Evolutionary conservation across 92 coral and sea anemone species (phyloP).

Genomic region (Parazoanthus darwini): DNA sequence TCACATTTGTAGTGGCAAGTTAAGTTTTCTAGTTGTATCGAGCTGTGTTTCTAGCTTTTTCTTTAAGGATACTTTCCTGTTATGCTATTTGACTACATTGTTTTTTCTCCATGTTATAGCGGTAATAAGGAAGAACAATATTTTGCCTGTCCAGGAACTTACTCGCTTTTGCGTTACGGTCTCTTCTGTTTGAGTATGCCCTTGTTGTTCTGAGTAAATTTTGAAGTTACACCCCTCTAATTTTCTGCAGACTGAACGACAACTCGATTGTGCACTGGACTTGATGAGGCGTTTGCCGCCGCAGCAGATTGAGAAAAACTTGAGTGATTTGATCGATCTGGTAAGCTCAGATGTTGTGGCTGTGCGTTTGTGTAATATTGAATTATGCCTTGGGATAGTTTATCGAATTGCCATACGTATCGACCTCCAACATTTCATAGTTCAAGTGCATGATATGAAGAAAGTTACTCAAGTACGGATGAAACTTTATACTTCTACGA

Average conservation of each 20-base stretch:
- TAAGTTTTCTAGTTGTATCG: background rate
- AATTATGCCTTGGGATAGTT: background rate
- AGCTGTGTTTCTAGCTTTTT: background rate
- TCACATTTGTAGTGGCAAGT: background rate
- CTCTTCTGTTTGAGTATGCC: slow-evolving; percentile 39
- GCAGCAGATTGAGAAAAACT: slow-evolving; percentile 97
- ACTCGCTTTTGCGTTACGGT: slow-evolving; percentile 30
- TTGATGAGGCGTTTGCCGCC: slow-evolving; percentile 99
- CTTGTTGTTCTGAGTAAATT: slow-evolving; percentile 1
- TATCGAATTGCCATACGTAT: background rate
- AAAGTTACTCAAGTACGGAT: background rate
- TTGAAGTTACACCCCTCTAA: slow-evolving; percentile 30
- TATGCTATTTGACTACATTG: background rate
- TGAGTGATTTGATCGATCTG: slow-evolving; percentile 96
- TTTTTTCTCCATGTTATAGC: background rate
- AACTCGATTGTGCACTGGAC: slow-evolving; percentile 98
- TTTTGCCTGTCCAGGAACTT: background rate
- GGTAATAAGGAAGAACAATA: background rate
- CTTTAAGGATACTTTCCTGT: background rate
- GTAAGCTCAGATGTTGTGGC: slow-evolving; percentile 51
- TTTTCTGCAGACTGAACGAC: slow-evolving; percentile 84
- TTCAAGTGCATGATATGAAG: background rate
- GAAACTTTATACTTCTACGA: background rate
- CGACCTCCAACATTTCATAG: background rate
- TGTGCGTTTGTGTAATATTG: background rate